Conservation (phyloP, 2,888 invertebrate genomes). For the Tortricodes alternella region DNA sequence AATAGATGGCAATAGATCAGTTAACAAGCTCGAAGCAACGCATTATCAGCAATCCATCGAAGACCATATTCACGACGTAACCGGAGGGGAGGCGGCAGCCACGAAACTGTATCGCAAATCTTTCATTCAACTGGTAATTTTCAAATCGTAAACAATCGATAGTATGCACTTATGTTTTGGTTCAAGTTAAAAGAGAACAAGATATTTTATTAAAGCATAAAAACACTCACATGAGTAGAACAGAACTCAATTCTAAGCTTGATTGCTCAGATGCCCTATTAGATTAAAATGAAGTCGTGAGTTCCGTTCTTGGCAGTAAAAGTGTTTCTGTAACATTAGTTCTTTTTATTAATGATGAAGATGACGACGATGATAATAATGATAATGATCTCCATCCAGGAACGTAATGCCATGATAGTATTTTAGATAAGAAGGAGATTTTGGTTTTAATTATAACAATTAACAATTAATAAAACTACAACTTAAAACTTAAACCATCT, state of each 20-base stretch:
- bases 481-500: conserved; percentile 13
- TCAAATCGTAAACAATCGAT: conserved; percentile 51
- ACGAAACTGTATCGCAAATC: conserved; percentile 40
- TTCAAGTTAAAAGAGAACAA: background rate
- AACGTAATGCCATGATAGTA: background rate
- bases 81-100: conserved; percentile 30
- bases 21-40: conserved; percentile 14
- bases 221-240: too few relatives aligned
- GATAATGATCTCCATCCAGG: too few relatives aligned
- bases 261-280: too few relatives aligned
- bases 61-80: conserved; percentile 32
- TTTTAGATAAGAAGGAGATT: background rate
- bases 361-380: too few relatives aligned
- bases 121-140: conserved; percentile 43
- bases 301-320: too few relatives aligned
- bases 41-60: conserved; percentile 25
- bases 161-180: conserved; percentile 28
- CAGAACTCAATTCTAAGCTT: too few relatives aligned
- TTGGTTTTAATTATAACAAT: background rate
- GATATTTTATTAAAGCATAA: background rate
- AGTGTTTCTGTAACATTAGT: too few relatives aligned
- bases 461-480: background rate
- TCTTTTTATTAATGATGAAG: too few relatives aligned
- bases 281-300: too few relatives aligned
- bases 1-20: conserved; percentile 21